A percentile compares a stretch with the other conserved stretches of the same genome.
Evolutionary conservation across 2,797 vertebrate species (phyloP).

Genomic region (Rhynchotus rufescens): DNA sequence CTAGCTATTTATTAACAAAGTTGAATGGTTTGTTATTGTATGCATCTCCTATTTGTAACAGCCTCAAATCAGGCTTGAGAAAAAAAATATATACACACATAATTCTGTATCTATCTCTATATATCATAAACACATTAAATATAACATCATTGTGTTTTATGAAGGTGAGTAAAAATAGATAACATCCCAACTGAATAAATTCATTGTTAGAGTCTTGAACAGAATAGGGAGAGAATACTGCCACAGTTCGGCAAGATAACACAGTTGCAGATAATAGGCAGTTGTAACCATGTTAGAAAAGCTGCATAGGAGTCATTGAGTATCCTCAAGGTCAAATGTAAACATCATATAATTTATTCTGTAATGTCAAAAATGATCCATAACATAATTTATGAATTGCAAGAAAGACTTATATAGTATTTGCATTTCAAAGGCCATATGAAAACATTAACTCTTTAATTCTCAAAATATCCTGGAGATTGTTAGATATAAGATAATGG

Average conservation of each 20-base stretch:
- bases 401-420: not conserved
- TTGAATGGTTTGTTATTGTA: not conserved
- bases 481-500: not conserved
- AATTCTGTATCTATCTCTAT: not conserved
- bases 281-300: conserved; percentile 43
- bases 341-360: not conserved
- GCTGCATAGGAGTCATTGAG: conserved; percentile 15
- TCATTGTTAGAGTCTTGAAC: conserved; percentile 14
- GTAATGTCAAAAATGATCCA: conserved; percentile 20
- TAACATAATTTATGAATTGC: conserved; percentile 13
- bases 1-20: not conserved
- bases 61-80: not conserved
- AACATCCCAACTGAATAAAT: conserved; percentile 6
- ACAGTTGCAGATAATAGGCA: conserved; percentile 29
- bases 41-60: not conserved
- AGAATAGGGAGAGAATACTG: conserved; percentile 31
- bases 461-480: not conserved
- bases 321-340: conserved; percentile 36
- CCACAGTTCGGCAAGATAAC: conserved; percentile 31
- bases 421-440: conserved; percentile 26
- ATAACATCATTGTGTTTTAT: not conserved
- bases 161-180: conserved; percentile 34
- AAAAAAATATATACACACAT: not conserved
- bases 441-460: conserved; percentile 30
- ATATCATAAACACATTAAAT: not conserved